These are phyloP conservation scores for Atherinomorus stipes DNA, from an alignment of 2,113 vertebrate species.

Conservation along the genomic window DNA sequence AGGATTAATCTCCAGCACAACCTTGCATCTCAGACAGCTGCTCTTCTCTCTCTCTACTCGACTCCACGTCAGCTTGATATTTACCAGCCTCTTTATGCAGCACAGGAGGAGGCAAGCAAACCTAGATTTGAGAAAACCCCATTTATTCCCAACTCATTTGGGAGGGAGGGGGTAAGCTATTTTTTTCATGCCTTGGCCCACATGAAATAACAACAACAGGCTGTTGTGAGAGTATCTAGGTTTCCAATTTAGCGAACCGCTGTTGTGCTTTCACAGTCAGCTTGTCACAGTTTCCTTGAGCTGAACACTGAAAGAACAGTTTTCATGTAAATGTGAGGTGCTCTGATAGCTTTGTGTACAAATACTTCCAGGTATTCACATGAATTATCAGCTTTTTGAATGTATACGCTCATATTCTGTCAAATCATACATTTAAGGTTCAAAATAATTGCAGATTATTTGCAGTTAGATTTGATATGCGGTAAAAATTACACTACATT, in stretches of 20 bases:
- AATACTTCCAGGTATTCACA: constrained; percentile 4
- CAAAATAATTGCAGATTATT: constrained; percentile 2
- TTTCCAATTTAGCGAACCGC: constrained; percentile 36
- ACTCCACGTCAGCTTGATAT: constrained; percentile 56
- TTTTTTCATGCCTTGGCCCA: constrained; percentile 50
- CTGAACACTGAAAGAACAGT: constrained; percentile 31
- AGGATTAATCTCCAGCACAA: constrained; percentile 59
- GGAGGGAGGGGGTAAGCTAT: constrained; percentile 24
- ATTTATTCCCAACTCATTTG: constrained; percentile 62
- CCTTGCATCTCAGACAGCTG: constrained; percentile 35
- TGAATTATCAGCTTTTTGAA: constrained; percentile 30
- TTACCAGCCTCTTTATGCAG: constrained; percentile 62
- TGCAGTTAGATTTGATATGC: too few relatives aligned
- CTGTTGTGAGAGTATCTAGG: constrained; percentile 45
- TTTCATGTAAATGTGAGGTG: constrained; percentile 13
- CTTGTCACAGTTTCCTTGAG: constrained; percentile 45
- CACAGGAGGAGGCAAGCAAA: constrained; percentile 41
- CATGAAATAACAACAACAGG: constrained; percentile 38
- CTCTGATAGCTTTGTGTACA: constrained; percentile 1
- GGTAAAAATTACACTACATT: too few relatives aligned
- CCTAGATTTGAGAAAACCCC: constrained; percentile 55
- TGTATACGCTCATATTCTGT: constrained; percentile 21
- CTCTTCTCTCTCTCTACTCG: constrained; percentile 31
- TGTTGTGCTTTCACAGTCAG: constrained; percentile 27
- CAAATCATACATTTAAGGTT: constrained; percentile 19